Base-by-base conservation (phyloP, 2,888 invertebrate genomes). In the Empis stercorea region DNA sequence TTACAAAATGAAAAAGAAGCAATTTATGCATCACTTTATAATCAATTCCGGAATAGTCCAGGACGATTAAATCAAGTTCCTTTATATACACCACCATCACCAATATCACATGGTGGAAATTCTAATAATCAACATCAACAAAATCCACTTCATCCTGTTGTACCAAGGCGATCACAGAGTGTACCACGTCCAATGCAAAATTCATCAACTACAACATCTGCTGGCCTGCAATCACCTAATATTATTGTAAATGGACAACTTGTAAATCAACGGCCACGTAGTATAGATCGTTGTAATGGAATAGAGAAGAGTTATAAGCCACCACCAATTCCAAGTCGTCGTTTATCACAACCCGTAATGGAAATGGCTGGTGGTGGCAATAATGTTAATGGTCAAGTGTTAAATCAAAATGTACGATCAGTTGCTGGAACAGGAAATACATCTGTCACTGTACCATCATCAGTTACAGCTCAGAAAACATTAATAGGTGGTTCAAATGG, bases 101-200 rank as follows among this genome's bases (percentile, higher is more conserved):
- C 56, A n/a, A 48, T 53, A 14, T 37, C 39, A 10, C 47, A 16
- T 34, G 23, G 17, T 13, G 10, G 10, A 37, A 45, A 37, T 30
- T 30, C 23, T 16, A 32, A 10, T 30, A 39, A n/a, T 15, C 46
- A 32, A 27, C 49, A 43, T 13, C 47, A 46, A 4, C 34, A 39
- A 38, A 47, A 48, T 38, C 30, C 51, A 20, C 43, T 53, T 10
- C 60, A 61, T 43, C 62, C 61, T 4, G 52, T 58, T 37, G 66
- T 69, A 32, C 69, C 68, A 1, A 54, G 69, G 3, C 59, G 69
- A 9, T 69, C 69, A 0, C 68, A 69, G 32, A 69, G 69, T 51
- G 68, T 65, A 4, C 69, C 69, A 1, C 58, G 69, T 3, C 61
- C 61, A 6, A 49, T 58, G 55, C 56, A 42, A 17, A 48, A 40